phyloP scores from a whole-genome alignment of 1,140 invertebrate species.

The Drosophila nasuta region DNA sequence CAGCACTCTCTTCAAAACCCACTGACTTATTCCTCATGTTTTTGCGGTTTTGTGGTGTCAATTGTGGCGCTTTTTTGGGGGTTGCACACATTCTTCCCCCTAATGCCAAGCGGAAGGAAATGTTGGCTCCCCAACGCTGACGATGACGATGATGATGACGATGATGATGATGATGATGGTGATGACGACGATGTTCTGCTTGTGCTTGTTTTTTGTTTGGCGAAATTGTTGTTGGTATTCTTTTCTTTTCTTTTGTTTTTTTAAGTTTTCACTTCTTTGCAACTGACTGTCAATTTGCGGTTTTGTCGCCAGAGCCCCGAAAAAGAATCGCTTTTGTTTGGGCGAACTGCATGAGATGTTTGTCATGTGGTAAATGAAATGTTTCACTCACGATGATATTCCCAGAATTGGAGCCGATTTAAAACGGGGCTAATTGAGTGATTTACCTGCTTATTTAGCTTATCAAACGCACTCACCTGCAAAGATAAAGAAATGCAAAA shows the following conservation, averaged over 20 bases:
- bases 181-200: background rate
- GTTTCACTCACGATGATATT: background rate
- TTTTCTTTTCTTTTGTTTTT: background rate
- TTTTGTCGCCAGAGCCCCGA: slow-evolving; percentile 16
- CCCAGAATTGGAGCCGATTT: background rate
- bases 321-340: slow-evolving; percentile 8
- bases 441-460: slow-evolving; percentile 20
- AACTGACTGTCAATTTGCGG: slow-evolving; percentile 22
- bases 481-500: slow-evolving; percentile 40
- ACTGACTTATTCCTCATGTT: slow-evolving; percentile 9
- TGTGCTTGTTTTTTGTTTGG: slow-evolving; percentile 40
- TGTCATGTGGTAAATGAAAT: slow-evolving; percentile 4
- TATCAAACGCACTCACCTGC: slow-evolving; percentile 63
- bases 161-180: slow-evolving; percentile 37
- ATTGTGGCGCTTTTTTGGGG: slow-evolving; percentile 52
- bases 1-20: background rate
- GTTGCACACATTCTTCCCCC: slow-evolving; percentile 6
- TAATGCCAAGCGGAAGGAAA: slow-evolving; percentile 63
- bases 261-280: slow-evolving; percentile 31
- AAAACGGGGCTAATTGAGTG: slow-evolving; percentile 5
- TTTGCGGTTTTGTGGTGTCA: slow-evolving; percentile 53
- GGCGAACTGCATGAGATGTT: background rate
- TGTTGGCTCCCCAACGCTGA: slow-evolving; percentile 54
- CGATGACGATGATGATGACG: slow-evolving; percentile 57
- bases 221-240: slow-evolving; percentile 11